Evolutionary conservation across 1,140 invertebrate species (phyloP).

Genomic region (Ridgeia piscesae): DNA sequence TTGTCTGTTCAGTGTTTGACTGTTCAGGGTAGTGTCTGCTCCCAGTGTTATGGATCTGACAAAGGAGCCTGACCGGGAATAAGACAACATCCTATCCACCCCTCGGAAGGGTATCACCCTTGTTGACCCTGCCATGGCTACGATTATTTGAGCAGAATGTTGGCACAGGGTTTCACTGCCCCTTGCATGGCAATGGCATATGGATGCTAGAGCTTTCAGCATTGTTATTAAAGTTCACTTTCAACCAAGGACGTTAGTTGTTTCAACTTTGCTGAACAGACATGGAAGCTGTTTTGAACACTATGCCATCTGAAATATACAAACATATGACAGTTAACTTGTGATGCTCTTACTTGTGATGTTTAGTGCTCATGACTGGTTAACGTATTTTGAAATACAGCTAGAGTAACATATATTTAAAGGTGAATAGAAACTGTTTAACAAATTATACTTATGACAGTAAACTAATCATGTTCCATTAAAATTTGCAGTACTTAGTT

Average conservation of each 20-base stretch:
- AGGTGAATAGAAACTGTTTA: neutral
- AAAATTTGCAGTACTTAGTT: no score
- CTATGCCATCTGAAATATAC: neutral
- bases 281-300: neutral
- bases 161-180: neutral
- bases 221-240: neutral
- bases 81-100: neutral
- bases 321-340: neutral
- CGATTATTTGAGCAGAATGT: neutral
- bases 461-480: no score
- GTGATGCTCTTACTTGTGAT: neutral
- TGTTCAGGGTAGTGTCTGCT: neutral
- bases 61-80: neutral
- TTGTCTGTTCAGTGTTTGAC: neutral
- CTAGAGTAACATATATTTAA: no score
- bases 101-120: neutral
- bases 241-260: neutral
- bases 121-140: neutral
- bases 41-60: neutral
- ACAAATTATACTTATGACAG: no score
- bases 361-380: neutral
- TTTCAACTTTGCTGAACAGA: neutral
- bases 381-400: neutral
- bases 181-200: neutral
- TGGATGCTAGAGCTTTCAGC: neutral